Percentiles rank a stretch among this genome's conserved stretches.
phyloP scores from a whole-genome alignment of 1,140 invertebrate genomes.

The Mercenaria mercenaria region DNA sequence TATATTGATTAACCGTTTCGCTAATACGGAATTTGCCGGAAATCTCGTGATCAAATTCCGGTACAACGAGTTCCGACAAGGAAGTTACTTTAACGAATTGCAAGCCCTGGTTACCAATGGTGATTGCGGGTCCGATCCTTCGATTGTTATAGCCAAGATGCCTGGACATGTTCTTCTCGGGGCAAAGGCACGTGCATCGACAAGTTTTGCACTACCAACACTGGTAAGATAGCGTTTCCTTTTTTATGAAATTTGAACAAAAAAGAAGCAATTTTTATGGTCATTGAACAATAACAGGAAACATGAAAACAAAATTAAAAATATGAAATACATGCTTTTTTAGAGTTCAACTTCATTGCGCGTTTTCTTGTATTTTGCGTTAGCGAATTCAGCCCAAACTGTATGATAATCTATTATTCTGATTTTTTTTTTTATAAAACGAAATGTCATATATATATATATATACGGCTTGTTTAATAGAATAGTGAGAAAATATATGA shows the following conservation, averaged over 20 bases:
- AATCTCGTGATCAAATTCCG: slow-evolving; percentile 71
- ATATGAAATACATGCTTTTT: background rate
- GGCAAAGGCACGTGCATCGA: slow-evolving; percentile 32
- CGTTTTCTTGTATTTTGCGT: no score
- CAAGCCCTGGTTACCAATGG: slow-evolving; percentile 77
- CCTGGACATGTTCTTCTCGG: slow-evolving; percentile 50
- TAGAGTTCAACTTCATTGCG: no score
- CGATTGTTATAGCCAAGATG: slow-evolving; percentile 70
- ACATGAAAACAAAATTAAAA: background rate
- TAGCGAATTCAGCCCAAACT: no score
- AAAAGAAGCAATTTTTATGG: background rate
- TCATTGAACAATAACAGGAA: background rate
- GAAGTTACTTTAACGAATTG: background rate
- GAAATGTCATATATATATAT: no score
- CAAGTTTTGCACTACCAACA: slow-evolving; percentile 50
- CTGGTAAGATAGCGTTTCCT: no score
- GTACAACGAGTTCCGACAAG: slow-evolving; percentile 69
- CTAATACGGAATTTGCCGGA: slow-evolving; percentile 71
- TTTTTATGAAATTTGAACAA: background rate
- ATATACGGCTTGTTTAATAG: no score
- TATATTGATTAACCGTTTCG: slow-evolving; percentile 72
- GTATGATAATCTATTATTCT: no score
- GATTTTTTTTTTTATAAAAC: no score
- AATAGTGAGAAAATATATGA: no score
- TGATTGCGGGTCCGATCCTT: slow-evolving; percentile 74